These are phyloP conservation scores for Cotesia congregata DNA, from an alignment of 2,888 invertebrate genomes.

Conservation along the genomic window DNA sequence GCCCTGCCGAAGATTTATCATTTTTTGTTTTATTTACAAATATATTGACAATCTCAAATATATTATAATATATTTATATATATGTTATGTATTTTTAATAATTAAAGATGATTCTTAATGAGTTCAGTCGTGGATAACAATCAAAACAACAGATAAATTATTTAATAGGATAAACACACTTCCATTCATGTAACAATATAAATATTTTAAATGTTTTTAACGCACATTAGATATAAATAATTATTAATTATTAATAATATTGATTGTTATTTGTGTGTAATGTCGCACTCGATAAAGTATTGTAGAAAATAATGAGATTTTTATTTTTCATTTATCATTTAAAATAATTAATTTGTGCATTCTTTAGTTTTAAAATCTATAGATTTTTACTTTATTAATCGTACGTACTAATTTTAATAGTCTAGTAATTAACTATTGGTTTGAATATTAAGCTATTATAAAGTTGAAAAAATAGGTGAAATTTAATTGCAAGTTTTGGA, in stretches of 20 bases:
- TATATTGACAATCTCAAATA: conserved; percentile 56
- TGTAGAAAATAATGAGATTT: conserved; percentile 15
- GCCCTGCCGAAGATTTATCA: conserved; percentile 54
- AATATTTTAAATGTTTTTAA: neutral
- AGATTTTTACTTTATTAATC: neutral
- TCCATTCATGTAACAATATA: neutral
- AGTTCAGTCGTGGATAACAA: conserved; percentile 58
- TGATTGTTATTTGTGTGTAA: neutral
- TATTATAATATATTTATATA: conserved; percentile 45
- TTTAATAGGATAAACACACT: conserved; percentile 4
- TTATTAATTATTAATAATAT: neutral
- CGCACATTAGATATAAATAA: neutral
- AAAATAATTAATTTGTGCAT: neutral
- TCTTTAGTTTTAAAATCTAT: neutral
- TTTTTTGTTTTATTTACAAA: conserved; percentile 55
- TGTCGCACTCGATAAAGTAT: neutral
- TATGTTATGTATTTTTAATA: conserved; percentile 29
- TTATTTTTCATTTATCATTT: conserved; percentile 10
- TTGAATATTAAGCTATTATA: conserved; percentile 53
- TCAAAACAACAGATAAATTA: conserved; percentile 23
- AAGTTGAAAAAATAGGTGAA: conserved; percentile 65
- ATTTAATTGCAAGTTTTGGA: conserved; percentile 43
- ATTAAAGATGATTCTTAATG: conserved; percentile 26
- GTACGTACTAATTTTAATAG: conserved; percentile 6
- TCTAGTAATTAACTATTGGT: neutral